Evolutionary conservation across 2,888 invertebrate genomes (phyloP).

Genomic region (Andricus curvator): DNA sequence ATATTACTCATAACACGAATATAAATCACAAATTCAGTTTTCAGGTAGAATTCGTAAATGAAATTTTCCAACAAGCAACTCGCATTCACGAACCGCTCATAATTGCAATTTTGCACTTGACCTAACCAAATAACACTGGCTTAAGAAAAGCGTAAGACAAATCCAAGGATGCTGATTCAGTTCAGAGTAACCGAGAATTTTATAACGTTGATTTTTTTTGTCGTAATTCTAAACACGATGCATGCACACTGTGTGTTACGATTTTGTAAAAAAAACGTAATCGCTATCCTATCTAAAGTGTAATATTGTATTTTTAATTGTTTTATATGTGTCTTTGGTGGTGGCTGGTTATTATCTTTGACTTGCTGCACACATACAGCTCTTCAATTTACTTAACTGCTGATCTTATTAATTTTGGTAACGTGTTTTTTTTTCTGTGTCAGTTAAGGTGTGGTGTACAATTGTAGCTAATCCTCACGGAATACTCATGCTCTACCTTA

Average conservation of each 20-base stretch:
- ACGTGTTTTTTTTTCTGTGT: slow-evolving; percentile 45
- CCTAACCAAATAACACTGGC: slow-evolving; percentile 21
- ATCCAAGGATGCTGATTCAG: neutral
- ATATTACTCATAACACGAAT: slow-evolving; percentile 22
- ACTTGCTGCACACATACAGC: slow-evolving; percentile 44
- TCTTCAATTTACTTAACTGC: slow-evolving; percentile 34
- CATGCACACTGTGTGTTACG: slow-evolving; percentile 8
- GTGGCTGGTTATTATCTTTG: slow-evolving; percentile 70
- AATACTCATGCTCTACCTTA: slow-evolving; percentile 34
- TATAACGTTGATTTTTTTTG: slow-evolving; percentile 14
- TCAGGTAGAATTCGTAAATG: slow-evolving; percentile 18
- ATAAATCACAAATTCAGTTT: slow-evolving; percentile 21
- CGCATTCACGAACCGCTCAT: slow-evolving; percentile 2
- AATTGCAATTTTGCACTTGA: slow-evolving; percentile 23
- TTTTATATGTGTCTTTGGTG: slow-evolving; percentile 62
- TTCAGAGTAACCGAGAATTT: slow-evolving; percentile 18
- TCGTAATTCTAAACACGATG: slow-evolving; percentile 29
- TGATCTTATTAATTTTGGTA: slow-evolving; percentile 27
- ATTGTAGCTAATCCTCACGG: slow-evolving; percentile 49
- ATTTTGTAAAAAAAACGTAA: slow-evolving; percentile 18
- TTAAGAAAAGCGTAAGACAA: neutral
- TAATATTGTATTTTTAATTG: slow-evolving; percentile 46
- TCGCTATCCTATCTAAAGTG: slow-evolving; percentile 3
- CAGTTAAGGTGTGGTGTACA: slow-evolving; percentile 52
- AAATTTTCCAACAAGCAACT: slow-evolving; percentile 19